A percentile compares a stretch with the other conserved stretches of the same genome.
These are phyloP conservation scores for Gymnorhina tibicen DNA, from an alignment of 2,113 vertebrate genomes.

Conservation along the genomic window DNA sequence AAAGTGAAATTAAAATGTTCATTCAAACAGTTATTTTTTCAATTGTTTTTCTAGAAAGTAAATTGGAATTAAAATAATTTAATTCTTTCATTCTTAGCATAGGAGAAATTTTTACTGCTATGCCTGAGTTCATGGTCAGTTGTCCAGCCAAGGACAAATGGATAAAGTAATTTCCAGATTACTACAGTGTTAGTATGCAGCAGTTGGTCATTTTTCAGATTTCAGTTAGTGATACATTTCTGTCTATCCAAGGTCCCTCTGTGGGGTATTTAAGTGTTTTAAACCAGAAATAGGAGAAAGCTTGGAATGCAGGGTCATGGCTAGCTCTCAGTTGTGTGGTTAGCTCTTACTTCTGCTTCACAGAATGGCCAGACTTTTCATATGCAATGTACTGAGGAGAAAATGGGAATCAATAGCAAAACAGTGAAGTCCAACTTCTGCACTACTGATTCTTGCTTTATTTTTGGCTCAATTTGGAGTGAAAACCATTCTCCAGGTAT, in stretches of 20 bases:
- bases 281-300: not conserved
- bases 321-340: not conserved
- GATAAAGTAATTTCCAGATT: not conserved
- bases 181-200: not conserved
- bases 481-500: not conserved
- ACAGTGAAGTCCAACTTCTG: not conserved
- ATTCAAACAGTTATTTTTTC: not conserved
- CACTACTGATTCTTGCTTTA: not conserved
- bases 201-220: not conserved
- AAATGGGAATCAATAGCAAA: not conserved
- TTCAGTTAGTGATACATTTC: not conserved
- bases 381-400: not conserved
- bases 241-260: not conserved
- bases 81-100: not conserved
- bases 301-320: not conserved
- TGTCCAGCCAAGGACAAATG: not conserved
- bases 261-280: not conserved
- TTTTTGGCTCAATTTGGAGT: not conserved
- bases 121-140: accelerated
- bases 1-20: not conserved
- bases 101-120: not conserved
- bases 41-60: not conserved
- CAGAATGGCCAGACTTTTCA: not conserved
- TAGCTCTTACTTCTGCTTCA: not conserved
- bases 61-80: not conserved